phyloP scores from a whole-genome alignment of 2,113 vertebrate genomes.

The Pogona vitticeps region DNA sequence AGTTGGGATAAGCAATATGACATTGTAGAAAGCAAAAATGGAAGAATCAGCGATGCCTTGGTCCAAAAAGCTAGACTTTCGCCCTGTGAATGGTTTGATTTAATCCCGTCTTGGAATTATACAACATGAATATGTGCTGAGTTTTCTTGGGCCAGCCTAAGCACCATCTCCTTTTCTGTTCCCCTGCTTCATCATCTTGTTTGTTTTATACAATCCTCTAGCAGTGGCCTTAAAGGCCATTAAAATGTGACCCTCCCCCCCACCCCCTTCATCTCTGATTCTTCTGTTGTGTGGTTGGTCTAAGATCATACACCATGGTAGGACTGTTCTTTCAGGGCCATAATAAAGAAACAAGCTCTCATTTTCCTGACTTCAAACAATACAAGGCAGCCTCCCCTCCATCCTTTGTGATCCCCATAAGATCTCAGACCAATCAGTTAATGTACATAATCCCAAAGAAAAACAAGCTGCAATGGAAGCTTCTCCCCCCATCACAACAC shows the following conservation, averaged over 20 bases:
- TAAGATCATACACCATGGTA: slow-evolving; percentile 7
- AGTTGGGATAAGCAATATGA: not conserved
- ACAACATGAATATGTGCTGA: not conserved
- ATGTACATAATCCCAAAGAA: slow-evolving; percentile 17
- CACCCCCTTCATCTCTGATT: not conserved
- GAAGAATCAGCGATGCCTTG: not conserved
- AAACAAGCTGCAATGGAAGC: slow-evolving; percentile 45
- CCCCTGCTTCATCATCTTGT: not conserved
- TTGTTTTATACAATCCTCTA: not conserved
- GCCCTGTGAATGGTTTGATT: not conserved
- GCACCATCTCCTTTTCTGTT: too few relatives aligned
- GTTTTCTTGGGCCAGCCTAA: not conserved
- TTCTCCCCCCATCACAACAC: not conserved
- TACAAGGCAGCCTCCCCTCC: not conserved
- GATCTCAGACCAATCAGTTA: slow-evolving; percentile 39
- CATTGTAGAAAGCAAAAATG: not conserved
- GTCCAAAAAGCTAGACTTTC: not conserved
- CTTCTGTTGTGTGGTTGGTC: not conserved
- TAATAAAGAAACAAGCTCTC: not conserved
- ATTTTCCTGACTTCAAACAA: slow-evolving; percentile 4
- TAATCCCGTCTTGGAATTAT: not conserved
- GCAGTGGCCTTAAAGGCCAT: not conserved
- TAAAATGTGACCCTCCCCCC: not conserved
- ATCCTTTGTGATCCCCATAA: slow-evolving; percentile 29
- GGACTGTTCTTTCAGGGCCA: not conserved